These are phyloP conservation scores for Buathra laborator DNA, from an alignment of 2,888 invertebrate genomes.

Conservation along the genomic window DNA sequence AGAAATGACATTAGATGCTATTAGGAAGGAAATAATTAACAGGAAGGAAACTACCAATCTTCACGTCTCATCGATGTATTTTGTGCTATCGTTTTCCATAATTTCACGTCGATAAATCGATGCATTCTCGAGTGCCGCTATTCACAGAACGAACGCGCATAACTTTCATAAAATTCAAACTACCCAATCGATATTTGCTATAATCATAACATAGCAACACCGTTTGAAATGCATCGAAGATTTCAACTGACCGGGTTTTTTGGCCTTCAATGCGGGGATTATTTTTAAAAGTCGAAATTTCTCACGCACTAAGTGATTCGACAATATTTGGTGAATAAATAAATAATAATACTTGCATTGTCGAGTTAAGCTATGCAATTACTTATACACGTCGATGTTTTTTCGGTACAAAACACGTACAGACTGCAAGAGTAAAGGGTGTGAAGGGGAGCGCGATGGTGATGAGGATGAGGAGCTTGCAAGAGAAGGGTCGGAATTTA, in stretches of 20 bases:
- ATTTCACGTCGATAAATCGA: too few species aligned
- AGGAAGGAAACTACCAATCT: too few species aligned
- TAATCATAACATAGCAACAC: neutral
- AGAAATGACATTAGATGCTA: neutral
- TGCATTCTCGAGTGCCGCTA: too few species aligned
- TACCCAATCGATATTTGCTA: neutral
- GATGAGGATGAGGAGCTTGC: neutral
- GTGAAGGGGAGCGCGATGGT: neutral
- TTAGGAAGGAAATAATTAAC: too few species aligned
- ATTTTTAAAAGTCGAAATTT: neutral
- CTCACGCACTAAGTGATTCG: neutral
- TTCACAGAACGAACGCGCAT: neutral
- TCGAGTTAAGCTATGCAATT: constrained; percentile 23
- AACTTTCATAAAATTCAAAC: neutral
- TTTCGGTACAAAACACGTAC: constrained; percentile 25
- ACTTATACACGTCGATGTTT: constrained; percentile 20
- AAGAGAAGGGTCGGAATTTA: constrained; percentile 51
- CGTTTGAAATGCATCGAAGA: neutral
- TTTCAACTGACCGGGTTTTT: too few species aligned
- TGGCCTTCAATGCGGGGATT: neutral
- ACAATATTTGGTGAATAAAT: neutral
- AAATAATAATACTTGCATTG: neutral
- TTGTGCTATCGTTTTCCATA: too few species aligned
- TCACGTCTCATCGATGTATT: too few species aligned
- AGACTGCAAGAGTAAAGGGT: constrained; percentile 23